phyloP scores from a whole-genome alignment of 2,797 vertebrate genomes.

The Tauraco hartlaubi region DNA sequence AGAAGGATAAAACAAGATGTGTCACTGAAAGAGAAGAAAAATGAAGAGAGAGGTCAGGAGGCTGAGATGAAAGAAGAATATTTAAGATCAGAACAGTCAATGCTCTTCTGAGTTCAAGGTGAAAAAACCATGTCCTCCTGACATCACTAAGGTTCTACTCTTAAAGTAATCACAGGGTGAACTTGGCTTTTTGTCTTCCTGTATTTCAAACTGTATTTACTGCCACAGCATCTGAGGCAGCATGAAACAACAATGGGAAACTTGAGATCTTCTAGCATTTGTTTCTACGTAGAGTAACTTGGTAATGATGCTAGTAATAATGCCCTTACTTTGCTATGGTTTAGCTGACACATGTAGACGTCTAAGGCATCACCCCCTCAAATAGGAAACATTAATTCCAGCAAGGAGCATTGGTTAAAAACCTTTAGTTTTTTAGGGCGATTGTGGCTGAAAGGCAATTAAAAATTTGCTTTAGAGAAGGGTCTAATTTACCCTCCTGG shows the following conservation, averaged over 20 bases:
- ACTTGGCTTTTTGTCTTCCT: neutral
- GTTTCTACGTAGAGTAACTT: neutral
- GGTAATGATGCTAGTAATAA: neutral
- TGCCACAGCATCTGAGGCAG: neutral
- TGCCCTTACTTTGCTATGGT: neutral
- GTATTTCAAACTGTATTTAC: neutral
- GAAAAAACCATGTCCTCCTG: neutral
- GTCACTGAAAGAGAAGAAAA: neutral
- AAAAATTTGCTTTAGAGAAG: neutral
- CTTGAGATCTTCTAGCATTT: neutral
- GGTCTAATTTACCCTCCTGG: neutral
- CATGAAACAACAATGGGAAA: neutral
- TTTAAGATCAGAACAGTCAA: neutral
- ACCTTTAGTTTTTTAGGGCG: fast-evolving
- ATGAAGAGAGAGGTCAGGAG: neutral
- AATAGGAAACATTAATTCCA: neutral
- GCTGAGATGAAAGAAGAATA: neutral
- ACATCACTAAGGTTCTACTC: neutral
- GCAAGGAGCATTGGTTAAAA: neutral
- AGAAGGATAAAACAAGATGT: neutral
- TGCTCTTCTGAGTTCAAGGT: neutral
- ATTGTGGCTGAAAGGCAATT: neutral
- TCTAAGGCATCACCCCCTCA: neutral
- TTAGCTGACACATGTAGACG: neutral
- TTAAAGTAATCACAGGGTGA: neutral